Conservation (phyloP, 2,888 invertebrate species). For the Xestoiulus laeticollis region DNA sequence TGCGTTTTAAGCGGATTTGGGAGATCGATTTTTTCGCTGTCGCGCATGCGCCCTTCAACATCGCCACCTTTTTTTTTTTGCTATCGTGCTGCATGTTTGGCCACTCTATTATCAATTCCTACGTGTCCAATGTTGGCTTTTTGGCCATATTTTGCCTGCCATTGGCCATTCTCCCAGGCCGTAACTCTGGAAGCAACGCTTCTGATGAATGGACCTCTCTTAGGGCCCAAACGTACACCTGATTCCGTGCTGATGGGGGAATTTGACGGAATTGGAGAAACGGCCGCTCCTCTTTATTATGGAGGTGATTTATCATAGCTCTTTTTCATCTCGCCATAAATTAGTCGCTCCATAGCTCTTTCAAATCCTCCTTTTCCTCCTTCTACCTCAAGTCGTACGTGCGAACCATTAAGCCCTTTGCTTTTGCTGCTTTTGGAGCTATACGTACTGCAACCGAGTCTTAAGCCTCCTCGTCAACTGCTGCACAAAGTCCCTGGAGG, state of each 20-base stretch:
- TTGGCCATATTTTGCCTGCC: neutral
- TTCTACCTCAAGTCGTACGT: neutral
- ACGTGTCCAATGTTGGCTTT: neutral
- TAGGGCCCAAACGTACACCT: neutral
- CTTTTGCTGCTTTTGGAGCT: neutral
- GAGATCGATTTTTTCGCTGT: neutral
- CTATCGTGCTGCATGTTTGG: neutral
- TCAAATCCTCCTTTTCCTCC: neutral
- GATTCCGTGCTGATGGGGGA: slow-evolving; percentile 2
- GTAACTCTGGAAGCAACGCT: neutral
- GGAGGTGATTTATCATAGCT: neutral
- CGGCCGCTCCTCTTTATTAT: neutral
- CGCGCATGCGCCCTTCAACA: neutral
- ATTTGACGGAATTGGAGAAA: neutral
- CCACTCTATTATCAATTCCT: slow-evolving; percentile 5
- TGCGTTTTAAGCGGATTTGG: neutral
- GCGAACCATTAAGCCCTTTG: neutral
- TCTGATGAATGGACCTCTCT: neutral
- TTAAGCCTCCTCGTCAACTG: neutral
- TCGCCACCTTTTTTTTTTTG: too few relatives aligned
- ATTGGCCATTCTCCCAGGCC: neutral
- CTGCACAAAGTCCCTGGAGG: neutral
- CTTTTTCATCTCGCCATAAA: slow-evolving; percentile 24
- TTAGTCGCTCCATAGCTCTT: neutral
- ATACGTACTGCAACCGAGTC: neutral